Evolutionary conservation across 2,797 vertebrate species (phyloP).

Genomic region (Intellagama lesueurii): DNA sequence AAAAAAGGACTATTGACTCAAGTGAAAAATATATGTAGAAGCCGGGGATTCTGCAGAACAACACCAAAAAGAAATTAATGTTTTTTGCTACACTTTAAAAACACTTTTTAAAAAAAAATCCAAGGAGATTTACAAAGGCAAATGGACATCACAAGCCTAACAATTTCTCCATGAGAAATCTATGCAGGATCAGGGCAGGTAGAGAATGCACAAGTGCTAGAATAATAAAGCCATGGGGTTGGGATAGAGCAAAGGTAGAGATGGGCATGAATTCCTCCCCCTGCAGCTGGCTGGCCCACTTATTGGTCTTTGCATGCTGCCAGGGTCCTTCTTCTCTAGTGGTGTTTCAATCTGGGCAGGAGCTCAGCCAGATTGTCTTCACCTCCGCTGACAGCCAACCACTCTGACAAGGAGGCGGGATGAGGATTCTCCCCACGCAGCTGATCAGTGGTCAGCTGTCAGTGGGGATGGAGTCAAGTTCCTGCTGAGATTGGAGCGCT

Average conservation of each 20-base stretch:
- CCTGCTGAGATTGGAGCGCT: too few species aligned
- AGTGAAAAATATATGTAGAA: neutral
- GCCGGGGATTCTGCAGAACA: neutral
- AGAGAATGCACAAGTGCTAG: neutral
- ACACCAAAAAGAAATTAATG: neutral
- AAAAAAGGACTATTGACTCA: conserved; percentile 1
- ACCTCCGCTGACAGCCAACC: too few species aligned
- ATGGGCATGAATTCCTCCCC: too few species aligned
- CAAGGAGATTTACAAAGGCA: neutral
- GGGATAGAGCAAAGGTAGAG: neutral
- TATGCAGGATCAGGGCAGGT: neutral
- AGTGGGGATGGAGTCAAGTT: too few species aligned
- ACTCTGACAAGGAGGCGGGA: too few species aligned
- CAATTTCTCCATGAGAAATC: neutral
- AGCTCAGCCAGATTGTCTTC: too few species aligned
- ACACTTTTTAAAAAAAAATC: neutral
- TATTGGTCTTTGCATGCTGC: too few species aligned
- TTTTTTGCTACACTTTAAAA: neutral
- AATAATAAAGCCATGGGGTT: neutral
- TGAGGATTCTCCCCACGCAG: too few species aligned
- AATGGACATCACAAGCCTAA: neutral
- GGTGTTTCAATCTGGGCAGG: too few species aligned
- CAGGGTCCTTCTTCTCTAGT: too few species aligned
- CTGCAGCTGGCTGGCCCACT: too few species aligned
- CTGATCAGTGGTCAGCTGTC: too few species aligned